Evolutionary conservation across 53 echinoderm and acorn worm species (phyloP), one percentile per base, ranked within the genome.

Genomic region (Glandiceps talaboti): DNA sequence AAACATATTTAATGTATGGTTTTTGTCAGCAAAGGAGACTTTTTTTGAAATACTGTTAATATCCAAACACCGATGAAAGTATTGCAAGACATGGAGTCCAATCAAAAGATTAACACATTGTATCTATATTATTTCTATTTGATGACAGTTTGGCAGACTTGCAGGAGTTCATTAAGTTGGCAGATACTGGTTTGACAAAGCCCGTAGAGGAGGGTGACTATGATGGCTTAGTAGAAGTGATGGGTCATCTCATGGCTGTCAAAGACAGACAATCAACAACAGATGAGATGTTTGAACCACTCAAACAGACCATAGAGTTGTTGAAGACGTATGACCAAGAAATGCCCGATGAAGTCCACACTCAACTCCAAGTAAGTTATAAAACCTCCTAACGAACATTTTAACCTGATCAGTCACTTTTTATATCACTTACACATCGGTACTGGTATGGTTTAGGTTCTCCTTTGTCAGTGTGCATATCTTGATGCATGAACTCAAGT

Each of bases 331-430:
- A 96, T 30, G 97, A 96, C 79, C 97, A 96, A 78, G 97, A 96
- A 84, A 96, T 96, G 97, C 89, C 97, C 0, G 97, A 96, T 76
- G 97, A 96, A 73, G 97, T 96, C 78, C 97, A 96, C 81, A 87
- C 86, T n/a, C 97, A 96, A 82, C 87, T 96, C 26, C 97, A 92
- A 89, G 91, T 91, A 30, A 82, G 87, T 26, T 72, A n/a, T n/a
- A n/a, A n/a, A n/a, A n/a, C n/a, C n/a, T n/a, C n/a, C n/a, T n/a
- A n/a, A 45, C 20, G 64, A 45, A 45, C 64, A 45, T 45, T 45
- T 45, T 45, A 45, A 45, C n/a, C n/a, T n/a, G n/a, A n/a, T n/a
- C n/a, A n/a, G n/a, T n/a, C n/a, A n/a, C n/a, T n/a, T n/a, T n/a
- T n/a, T n/a, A n/a, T n/a, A n/a, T n/a, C n/a, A n/a, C n/a, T n/a